Evolutionary conservation across 2,113 vertebrate genomes (phyloP).

Genomic region (Campylomormyrus numenius): DNA sequence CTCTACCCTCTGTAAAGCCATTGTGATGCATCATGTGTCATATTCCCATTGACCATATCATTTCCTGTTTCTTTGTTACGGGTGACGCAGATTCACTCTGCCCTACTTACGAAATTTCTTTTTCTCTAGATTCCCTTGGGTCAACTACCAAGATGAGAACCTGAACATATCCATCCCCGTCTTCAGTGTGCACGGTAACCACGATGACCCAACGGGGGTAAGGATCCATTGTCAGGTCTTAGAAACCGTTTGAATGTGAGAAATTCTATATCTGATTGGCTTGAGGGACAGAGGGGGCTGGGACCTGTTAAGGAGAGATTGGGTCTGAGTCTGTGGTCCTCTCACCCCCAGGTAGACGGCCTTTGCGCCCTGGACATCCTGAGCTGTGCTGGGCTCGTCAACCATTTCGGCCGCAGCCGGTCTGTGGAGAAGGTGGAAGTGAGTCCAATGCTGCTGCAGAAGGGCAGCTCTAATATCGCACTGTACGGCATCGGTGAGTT

Average conservation of each 20-base stretch:
- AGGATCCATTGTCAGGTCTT: conserved; percentile 33
- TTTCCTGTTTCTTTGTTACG: neutral
- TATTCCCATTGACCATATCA: neutral
- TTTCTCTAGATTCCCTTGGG: conserved; percentile 84
- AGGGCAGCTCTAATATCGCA: conserved; percentile 83
- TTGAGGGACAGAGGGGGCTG: neutral
- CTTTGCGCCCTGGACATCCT: conserved; percentile 89
- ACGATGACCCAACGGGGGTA: conserved; percentile 97
- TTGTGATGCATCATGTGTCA: neutral
- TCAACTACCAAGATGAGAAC: conserved; percentile 93
- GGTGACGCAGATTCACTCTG: neutral
- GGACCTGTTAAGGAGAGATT: neutral
- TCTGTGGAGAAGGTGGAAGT: conserved; percentile 91
- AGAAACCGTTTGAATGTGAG: neutral
- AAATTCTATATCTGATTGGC: neutral
- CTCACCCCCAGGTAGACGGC: conserved; percentile 70
- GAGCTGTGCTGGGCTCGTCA: conserved; percentile 83
- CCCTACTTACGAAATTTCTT: neutral
- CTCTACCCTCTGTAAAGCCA: neutral
- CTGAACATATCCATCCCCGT: conserved; percentile 91
- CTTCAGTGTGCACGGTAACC: conserved; percentile 97
- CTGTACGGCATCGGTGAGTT: conserved; percentile 87
- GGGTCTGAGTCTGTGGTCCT: conserved; percentile 2
- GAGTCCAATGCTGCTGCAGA: conserved; percentile 84
- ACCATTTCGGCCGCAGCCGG: conserved; percentile 85